A percentile compares a stretch with the other conserved stretches of the same genome.
These are phyloP conservation scores for Nylanderia fulva DNA, from an alignment of 1,140 invertebrate species.

Conservation along the genomic window DNA sequence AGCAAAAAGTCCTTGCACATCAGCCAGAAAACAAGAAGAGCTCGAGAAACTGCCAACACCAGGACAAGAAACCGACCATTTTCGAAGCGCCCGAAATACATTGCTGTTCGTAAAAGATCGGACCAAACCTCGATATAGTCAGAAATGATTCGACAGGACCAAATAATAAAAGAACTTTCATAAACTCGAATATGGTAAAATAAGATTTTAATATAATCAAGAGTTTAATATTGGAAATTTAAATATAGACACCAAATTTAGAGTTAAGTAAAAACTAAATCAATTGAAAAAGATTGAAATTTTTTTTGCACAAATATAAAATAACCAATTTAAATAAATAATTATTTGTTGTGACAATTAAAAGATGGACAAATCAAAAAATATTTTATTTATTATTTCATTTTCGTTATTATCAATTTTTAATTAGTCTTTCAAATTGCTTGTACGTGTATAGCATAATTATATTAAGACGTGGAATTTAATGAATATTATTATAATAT, in stretches of 20 bases:
- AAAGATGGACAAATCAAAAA: not conserved
- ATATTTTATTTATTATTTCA: not conserved
- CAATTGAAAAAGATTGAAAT: not conserved
- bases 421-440: not conserved
- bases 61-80: conserved; percentile 41
- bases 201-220: no score
- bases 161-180: conserved; percentile 12
- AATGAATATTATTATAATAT: not conserved
- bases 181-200: not conserved
- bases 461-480: not conserved
- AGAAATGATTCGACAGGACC: not conserved
- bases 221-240: not conserved
- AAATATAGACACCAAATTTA: not conserved
- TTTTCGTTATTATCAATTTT: not conserved
- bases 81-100: conserved; percentile 32
- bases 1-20: conserved; percentile 42
- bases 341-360: not conserved
- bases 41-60: conserved; percentile 49
- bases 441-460: not conserved
- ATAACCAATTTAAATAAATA: not conserved
- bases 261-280: not conserved
- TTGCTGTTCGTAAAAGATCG: not conserved
- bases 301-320: not conserved
- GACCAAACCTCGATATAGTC: not conserved
- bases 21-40: conserved; percentile 55